Conservation (phyloP, 2,797 vertebrate species). For the Tragopan temminckii region DNA sequence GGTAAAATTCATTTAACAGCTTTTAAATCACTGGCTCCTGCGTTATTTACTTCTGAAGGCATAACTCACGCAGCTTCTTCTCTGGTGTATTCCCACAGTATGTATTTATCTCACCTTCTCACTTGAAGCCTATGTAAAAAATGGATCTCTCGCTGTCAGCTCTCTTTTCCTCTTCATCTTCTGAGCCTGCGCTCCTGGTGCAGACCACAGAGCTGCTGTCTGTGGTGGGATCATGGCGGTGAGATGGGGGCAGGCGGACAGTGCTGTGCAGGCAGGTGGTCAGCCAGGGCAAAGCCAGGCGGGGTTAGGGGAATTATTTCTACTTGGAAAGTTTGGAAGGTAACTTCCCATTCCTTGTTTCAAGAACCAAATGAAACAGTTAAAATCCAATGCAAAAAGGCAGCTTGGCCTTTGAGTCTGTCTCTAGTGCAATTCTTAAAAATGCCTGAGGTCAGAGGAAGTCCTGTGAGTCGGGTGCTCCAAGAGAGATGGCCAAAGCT, state of each 20-base stretch:
- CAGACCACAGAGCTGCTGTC: background rate
- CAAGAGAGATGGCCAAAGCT: background rate
- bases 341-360: background rate
- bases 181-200: rapidly evolving
- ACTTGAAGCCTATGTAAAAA: constrained; percentile 13
- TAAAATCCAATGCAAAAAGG: background rate
- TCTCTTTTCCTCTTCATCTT: constrained; percentile 16
- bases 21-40: constrained; percentile 55
- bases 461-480: constrained; percentile 46
- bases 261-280: background rate
- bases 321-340: background rate
- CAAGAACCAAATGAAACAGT: background rate
- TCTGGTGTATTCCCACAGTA: constrained; percentile 48
- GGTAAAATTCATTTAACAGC: constrained; percentile 61
- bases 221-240: rapidly evolving
- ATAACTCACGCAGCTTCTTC: constrained; percentile 37
- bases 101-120: constrained; percentile 62
- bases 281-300: background rate
- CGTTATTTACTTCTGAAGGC: constrained; percentile 56
- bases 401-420: rapidly evolving
- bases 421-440: background rate
- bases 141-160: background rate
- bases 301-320: background rate
- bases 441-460: background rate
- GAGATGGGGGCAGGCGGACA: background rate